Evolutionary conservation across 1,140 invertebrate species (phyloP).

Genomic region (Cydia strobilella): DNA sequence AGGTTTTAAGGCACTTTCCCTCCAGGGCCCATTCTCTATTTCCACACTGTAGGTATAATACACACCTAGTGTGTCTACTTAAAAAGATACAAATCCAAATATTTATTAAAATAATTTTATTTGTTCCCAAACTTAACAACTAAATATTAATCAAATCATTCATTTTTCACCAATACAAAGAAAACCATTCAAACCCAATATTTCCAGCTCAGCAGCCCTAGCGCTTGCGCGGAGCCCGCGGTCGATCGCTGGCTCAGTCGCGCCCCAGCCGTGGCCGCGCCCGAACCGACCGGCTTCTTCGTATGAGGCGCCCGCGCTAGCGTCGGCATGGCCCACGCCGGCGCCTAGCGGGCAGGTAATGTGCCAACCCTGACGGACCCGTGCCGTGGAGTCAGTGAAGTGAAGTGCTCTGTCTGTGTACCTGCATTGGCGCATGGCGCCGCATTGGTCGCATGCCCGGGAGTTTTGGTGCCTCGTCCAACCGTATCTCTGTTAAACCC

Average conservation of each 20-base stretch:
- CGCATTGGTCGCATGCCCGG: not conserved
- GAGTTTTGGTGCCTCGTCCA: no score
- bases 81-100: no score
- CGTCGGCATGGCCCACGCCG: slow-evolving; percentile 59
- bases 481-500: no score
- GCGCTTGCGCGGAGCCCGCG: slow-evolving; percentile 39
- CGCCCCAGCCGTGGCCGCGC: slow-evolving; percentile 53
- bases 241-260: slow-evolving; percentile 51
- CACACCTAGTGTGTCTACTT: no score
- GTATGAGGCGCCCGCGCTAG: slow-evolving; percentile 57
- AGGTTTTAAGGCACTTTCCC: no score
- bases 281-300: slow-evolving; percentile 47
- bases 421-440: no score
- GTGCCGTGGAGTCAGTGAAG: slow-evolving; percentile 29
- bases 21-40: no score
- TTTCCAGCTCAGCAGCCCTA: not conserved
- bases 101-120: no score
- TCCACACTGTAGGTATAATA: no score
- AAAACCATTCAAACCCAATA: not conserved
- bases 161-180: no score
- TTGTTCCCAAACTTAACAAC: no score
- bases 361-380: slow-evolving; percentile 37
- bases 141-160: no score
- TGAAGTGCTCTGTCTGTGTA: not conserved
- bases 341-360: slow-evolving; percentile 45